Percentiles rank a stretch among this genome's conserved stretches.
Conservation (phyloP, 2,113 vertebrate genomes). For the Oreotrochilus melanogaster region DNA sequence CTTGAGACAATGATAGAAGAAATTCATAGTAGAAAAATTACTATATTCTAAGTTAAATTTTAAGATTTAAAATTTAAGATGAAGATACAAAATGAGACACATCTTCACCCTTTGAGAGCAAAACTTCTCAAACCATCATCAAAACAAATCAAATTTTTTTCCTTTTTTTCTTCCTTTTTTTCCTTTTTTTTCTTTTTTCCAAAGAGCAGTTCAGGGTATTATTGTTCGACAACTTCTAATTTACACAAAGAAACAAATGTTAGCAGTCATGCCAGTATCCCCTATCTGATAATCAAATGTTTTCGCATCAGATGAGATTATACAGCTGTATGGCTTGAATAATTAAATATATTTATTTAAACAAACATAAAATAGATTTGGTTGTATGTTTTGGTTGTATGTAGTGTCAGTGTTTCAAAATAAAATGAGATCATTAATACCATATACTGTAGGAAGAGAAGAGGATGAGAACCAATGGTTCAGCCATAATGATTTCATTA, state of each 20-base stretch:
- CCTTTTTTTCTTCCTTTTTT: background rate
- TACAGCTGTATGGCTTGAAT: slow-evolving; percentile 63
- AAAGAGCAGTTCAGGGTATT: background rate
- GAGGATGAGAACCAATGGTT: slow-evolving; percentile 65
- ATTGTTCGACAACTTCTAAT: slow-evolving; percentile 42
- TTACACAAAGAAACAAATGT: slow-evolving; percentile 58
- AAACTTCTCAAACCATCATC: background rate
- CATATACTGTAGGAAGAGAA: slow-evolving; percentile 46
- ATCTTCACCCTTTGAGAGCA: background rate
- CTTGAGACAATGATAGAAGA: background rate
- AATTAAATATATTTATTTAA: slow-evolving; percentile 74
- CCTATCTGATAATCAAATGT: slow-evolving; percentile 53
- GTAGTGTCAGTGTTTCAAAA: slow-evolving; percentile 68
- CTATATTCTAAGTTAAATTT: background rate
- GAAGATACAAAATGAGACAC: background rate
- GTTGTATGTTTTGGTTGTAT: background rate
- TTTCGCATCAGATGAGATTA: slow-evolving; percentile 12
- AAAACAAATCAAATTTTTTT: background rate
- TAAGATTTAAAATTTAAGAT: background rate
- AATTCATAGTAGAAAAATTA: background rate
- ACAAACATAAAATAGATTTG: slow-evolving; percentile 44
- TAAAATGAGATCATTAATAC: slow-evolving; percentile 75
- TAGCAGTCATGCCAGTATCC: slow-evolving; percentile 35
- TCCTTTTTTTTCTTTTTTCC: background rate
- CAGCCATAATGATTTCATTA: slow-evolving; percentile 78